A percentile compares a stretch with the other conserved stretches of the same genome.
These are phyloP conservation scores for Molossus alvarezi DNA, from an alignment of 2,797 vertebrate species.

Conservation along the genomic window DNA sequence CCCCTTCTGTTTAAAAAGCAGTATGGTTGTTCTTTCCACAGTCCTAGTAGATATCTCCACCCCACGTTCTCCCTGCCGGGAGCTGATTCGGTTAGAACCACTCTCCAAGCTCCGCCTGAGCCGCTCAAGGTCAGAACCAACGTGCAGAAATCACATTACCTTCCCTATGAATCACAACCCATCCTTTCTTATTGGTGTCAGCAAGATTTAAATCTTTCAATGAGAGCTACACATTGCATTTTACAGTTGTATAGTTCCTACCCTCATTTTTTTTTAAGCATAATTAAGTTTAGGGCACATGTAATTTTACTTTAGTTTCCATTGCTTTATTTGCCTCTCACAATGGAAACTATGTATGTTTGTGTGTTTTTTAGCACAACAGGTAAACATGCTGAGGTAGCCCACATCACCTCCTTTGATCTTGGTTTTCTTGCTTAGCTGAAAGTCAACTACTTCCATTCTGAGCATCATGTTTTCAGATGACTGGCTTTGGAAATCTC, in stretches of 20 bases:
- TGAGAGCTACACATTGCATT: slow-evolving; percentile 34
- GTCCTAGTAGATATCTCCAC: background rate
- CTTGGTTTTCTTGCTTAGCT: slow-evolving; percentile 53
- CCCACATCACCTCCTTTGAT: background rate
- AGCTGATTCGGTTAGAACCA: slow-evolving; percentile 67
- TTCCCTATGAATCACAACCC: slow-evolving; percentile 70
- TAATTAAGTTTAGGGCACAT: slow-evolving; percentile 39
- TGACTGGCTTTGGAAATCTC: slow-evolving; percentile 39
- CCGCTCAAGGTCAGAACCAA: slow-evolving; percentile 58
- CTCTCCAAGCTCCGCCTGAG: slow-evolving; percentile 24
- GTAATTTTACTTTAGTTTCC: slow-evolving; percentile 59
- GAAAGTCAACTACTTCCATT: slow-evolving; percentile 20
- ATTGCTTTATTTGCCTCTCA: slow-evolving; percentile 65
- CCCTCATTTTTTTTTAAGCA: background rate
- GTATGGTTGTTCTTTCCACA: slow-evolving; percentile 38
- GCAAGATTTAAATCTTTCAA: slow-evolving; percentile 70
- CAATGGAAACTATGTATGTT: slow-evolving; percentile 34
- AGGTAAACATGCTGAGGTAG: background rate
- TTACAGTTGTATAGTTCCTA: background rate
- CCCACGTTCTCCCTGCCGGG: background rate
- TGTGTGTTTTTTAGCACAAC: background rate
- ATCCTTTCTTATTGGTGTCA: slow-evolving; percentile 73
- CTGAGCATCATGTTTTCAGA: slow-evolving; percentile 13
- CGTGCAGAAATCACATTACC: slow-evolving; percentile 72
- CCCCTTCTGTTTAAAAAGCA: slow-evolving; percentile 22